A percentile compares a stretch with the other conserved stretches of the same genome.
Evolutionary conservation across 1,140 invertebrate species (phyloP).

Genomic region (Solen grandis): DNA sequence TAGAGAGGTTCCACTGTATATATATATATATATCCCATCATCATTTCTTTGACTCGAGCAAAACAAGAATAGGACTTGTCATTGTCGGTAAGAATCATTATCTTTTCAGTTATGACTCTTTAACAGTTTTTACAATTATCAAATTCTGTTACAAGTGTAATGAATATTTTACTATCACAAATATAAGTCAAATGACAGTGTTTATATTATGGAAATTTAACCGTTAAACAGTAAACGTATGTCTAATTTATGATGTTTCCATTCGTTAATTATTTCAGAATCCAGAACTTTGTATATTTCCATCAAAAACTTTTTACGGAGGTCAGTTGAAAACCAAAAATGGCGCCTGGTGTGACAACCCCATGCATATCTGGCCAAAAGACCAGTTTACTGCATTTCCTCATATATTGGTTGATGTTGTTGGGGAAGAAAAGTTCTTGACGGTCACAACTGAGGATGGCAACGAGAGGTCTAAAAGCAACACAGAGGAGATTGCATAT

Average conservation of each 20-base stretch:
- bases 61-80: no score
- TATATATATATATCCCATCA: no score
- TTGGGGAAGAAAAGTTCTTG: slow-evolving; percentile 69
- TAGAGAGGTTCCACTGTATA: no score
- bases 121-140: neutral
- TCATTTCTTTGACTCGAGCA: no score
- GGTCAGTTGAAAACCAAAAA: slow-evolving; percentile 57
- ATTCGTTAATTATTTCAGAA: slow-evolving; percentile 62
- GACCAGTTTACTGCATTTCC: slow-evolving; percentile 37
- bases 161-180: neutral
- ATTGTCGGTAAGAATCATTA: no score
- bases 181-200: neutral
- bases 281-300: slow-evolving; percentile 71
- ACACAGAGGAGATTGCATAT: slow-evolving; percentile 66
- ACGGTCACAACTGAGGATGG: slow-evolving; percentile 72
- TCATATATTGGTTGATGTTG: slow-evolving; percentile 69
- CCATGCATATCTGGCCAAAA: slow-evolving; percentile 53
- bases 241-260: neutral
- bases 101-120: neutral
- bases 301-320: slow-evolving; percentile 72
- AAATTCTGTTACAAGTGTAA: neutral
- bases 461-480: slow-evolving; percentile 73
- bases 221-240: neutral
- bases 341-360: neutral
- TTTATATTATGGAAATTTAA: neutral